A percentile compares a stretch with the other conserved stretches of the same genome.
Conservation (phyloP, 2,888 invertebrate species). For the Hemistola chrysoprasaria region DNA sequence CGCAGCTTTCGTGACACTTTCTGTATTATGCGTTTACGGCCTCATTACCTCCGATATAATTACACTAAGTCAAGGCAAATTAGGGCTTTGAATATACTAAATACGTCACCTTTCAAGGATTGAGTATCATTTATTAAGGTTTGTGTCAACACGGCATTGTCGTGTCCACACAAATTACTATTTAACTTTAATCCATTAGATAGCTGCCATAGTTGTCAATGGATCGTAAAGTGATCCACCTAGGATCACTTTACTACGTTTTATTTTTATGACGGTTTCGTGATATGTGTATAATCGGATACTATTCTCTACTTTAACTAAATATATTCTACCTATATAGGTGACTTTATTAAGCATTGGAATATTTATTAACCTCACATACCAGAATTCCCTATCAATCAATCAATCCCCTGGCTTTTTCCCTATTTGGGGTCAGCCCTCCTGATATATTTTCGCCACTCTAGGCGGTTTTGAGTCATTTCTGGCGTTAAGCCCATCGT, state of each 20-base stretch:
- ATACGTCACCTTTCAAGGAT: constrained; percentile 39
- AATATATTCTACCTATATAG: no score
- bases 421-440: no score
- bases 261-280: constrained; percentile 9
- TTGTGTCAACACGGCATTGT: constrained; percentile 18
- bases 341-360: no score
- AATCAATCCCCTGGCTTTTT: no score
- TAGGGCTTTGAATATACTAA: constrained; percentile 45
- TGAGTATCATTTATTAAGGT: constrained; percentile 28
- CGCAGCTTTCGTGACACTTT: constrained; percentile 66
- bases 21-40: constrained; percentile 66
- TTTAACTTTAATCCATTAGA: constrained; percentile 8
- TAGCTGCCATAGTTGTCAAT: constrained; percentile 14
- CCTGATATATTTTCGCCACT: no score
- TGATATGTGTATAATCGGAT: constrained; percentile 11
- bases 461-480: no score
- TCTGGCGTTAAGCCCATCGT: no score
- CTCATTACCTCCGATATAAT: constrained; percentile 60
- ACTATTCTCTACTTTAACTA: no score
- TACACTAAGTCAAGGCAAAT: constrained; percentile 51
- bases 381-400: no score
- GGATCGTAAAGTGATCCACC: constrained; percentile 9
- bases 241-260: constrained; percentile 6
- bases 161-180: constrained; percentile 13
- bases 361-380: no score